Conservation (phyloP, 2,797 vertebrate genomes). For the Spea hammondii region DNA sequence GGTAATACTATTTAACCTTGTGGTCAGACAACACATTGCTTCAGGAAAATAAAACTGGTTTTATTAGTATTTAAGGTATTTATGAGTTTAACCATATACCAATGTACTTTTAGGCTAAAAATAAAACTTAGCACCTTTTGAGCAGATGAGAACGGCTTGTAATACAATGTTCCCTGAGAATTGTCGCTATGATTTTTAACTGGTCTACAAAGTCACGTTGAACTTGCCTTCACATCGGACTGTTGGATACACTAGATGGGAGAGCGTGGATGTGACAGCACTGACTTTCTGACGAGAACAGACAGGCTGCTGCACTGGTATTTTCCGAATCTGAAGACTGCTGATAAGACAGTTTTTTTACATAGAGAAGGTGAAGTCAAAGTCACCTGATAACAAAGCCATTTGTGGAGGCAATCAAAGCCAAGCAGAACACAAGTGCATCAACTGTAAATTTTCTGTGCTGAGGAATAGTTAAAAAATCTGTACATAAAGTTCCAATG, state of each 20-base stretch:
- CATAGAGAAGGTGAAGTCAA: slow-evolving; percentile 49
- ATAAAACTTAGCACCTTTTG: no score
- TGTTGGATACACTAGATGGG: slow-evolving; percentile 23
- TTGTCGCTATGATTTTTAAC: background rate
- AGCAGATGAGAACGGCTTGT: no score
- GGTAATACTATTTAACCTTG: no score
- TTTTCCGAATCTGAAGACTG: slow-evolving; percentile 34
- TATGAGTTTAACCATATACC: no score
- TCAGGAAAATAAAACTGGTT: no score
- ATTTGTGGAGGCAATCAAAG: slow-evolving; percentile 8
- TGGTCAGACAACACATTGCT: no score
- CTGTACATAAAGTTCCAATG: no score
- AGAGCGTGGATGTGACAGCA: slow-evolving; percentile 35
- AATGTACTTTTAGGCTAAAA: no score
- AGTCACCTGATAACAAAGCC: slow-evolving; percentile 30
- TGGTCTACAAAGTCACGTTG: background rate
- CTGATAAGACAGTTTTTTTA: slow-evolving; percentile 41
- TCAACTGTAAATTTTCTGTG: no score
- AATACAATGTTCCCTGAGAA: no score
- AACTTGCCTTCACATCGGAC: slow-evolving; percentile 17
- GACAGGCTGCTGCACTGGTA: slow-evolving; percentile 44
- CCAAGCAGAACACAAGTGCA: background rate
- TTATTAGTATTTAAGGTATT: no score
- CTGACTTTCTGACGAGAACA: slow-evolving; percentile 35
- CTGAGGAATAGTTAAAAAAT: no score